phyloP scores from a whole-genome alignment of 2,797 vertebrate genomes.

The Pantherophis alleghaniensis region DNA sequence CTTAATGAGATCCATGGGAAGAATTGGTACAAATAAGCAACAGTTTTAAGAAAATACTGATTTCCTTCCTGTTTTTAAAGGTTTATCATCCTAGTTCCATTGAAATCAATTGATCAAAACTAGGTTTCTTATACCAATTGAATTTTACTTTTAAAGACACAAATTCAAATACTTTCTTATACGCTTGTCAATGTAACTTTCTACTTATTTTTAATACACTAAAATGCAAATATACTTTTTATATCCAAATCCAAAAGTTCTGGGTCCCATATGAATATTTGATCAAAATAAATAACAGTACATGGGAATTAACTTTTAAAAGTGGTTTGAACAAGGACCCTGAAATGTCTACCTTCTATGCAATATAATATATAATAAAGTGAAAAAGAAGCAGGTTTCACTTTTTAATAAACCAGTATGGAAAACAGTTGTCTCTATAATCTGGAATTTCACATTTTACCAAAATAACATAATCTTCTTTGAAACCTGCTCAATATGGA shows the following conservation, averaged over 20 bases:
- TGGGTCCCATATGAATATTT: conserved; percentile 50
- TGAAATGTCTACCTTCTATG: neutral
- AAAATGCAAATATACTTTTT: conserved; percentile 41
- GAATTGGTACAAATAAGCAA: neutral
- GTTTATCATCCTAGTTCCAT: neutral
- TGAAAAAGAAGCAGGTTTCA: neutral
- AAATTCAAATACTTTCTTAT: conserved; percentile 9
- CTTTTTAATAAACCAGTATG: neutral
- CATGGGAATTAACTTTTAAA: conserved; percentile 29
- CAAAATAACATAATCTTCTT: conserved; percentile 3
- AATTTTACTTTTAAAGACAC: neutral
- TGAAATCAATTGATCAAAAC: neutral
- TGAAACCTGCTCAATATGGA: neutral
- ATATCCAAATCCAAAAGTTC: conserved; percentile 42
- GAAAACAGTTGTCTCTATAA: neutral
- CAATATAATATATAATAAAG: conserved; percentile 15
- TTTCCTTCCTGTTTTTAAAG: neutral
- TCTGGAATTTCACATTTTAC: conserved; percentile 22
- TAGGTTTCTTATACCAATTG: neutral
- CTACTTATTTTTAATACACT: conserved; percentile 4
- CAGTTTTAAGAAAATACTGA: neutral
- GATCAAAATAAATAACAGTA: conserved; percentile 32
- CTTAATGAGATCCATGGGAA: neutral
- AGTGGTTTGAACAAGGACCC: conserved; percentile 45
- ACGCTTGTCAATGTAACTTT: conserved; percentile 41